A percentile compares a stretch with the other conserved stretches of the same genome.
Conservation (phyloP, 2,888 invertebrate species). For the Calliopum simillimum region DNA sequence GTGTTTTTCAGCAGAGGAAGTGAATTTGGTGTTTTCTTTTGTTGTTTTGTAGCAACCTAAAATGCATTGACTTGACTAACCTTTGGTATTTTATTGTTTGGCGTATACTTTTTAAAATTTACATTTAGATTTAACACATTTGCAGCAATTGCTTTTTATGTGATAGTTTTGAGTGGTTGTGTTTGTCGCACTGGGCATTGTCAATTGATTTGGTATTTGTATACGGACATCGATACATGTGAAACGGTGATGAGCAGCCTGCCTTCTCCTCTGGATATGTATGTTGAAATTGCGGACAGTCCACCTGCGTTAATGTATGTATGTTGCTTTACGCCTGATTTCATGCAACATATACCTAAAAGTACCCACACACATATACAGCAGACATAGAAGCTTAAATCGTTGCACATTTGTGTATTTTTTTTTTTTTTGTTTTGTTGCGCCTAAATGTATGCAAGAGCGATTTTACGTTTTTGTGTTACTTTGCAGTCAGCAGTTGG, state of each 20-base stretch:
- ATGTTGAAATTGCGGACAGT: background rate
- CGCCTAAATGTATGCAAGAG: slow-evolving; percentile 33
- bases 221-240: background rate
- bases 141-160: no score
- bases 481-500: slow-evolving; percentile 14
- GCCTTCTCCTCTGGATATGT: no score
- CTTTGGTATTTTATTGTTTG: no score
- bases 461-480: slow-evolving; percentile 6
- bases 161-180: no score
- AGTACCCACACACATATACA: slow-evolving; percentile 10
- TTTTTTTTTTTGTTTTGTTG: slow-evolving; percentile 4
- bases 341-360: slow-evolving; percentile 15
- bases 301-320: slow-evolving; percentile 7
- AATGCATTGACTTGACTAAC: no score
- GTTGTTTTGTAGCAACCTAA: no score
- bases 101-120: no score
- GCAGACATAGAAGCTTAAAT: slow-evolving; percentile 19
- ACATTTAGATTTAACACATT: no score
- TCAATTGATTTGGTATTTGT: slow-evolving; percentile 30
- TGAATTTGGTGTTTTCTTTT: no score
- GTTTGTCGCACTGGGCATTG: background rate
- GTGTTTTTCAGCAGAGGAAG: no score
- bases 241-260: no score
- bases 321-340: slow-evolving; percentile 30
- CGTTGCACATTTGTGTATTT: slow-evolving; percentile 4